Percentiles rank a stretch among this genome's conserved stretches.
phyloP scores from a whole-genome alignment of 2,888 invertebrate genomes.

The Drosophila hamatofila region DNA sequence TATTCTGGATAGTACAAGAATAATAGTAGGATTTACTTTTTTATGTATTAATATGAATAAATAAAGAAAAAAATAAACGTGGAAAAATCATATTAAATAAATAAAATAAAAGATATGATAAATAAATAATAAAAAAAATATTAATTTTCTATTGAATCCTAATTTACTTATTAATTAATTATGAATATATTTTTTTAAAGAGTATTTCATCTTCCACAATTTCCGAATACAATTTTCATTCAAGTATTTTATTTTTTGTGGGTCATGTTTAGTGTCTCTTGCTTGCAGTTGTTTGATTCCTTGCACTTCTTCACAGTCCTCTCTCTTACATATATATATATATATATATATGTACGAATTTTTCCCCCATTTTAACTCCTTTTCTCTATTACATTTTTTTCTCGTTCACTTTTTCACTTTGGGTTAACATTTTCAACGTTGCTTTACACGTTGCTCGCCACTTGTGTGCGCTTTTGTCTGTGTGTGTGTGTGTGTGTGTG shows the following conservation, averaged over 20 bases:
- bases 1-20: too few relatives aligned
- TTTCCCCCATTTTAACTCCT: slow-evolving; percentile 17
- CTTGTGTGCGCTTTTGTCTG: slow-evolving; percentile 54
- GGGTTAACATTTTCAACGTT: slow-evolving; percentile 62
- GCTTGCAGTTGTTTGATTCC: slow-evolving; percentile 72
- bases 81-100: too few relatives aligned
- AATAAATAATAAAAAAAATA: too few relatives aligned
- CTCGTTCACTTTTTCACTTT: slow-evolving; percentile 55
- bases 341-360: slow-evolving; percentile 20
- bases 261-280: slow-evolving; percentile 53
- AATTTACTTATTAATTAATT: background rate
- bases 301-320: slow-evolving; percentile 74
- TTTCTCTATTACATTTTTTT: slow-evolving; percentile 24
- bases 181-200: background rate
- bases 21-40: too few relatives aligned
- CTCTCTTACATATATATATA: slow-evolving; percentile 9
- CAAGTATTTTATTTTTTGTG: slow-evolving; percentile 30
- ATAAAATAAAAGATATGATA: too few relatives aligned
- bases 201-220: background rate
- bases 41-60: too few relatives aligned
- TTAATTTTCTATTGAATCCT: too few relatives aligned
- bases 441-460: slow-evolving; percentile 68
- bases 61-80: too few relatives aligned
- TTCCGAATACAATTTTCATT: background rate
- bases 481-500: background rate